A percentile compares a stretch with the other conserved stretches of the same genome.
Conservation (phyloP, 1,140 invertebrate species). For the Halesus radiatus region DNA sequence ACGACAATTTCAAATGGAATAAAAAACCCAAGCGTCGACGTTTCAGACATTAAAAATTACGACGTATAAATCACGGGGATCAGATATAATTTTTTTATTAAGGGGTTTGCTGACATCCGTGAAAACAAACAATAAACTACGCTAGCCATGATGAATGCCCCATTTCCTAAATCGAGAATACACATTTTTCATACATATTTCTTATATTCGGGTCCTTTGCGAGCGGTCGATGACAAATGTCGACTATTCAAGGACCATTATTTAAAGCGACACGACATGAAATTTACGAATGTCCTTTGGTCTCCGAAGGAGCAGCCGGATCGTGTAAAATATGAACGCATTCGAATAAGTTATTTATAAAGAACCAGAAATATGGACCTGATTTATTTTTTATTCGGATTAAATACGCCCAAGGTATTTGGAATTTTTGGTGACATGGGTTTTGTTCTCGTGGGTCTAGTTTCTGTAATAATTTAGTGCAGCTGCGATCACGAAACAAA, state of each 20-base stretch:
- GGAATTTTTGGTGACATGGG: neutral
- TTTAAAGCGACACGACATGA: constrained; percentile 19
- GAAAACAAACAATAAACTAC: constrained; percentile 40
- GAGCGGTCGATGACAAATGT: constrained; percentile 36
- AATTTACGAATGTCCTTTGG: constrained; percentile 13
- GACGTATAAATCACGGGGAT: constrained; percentile 37
- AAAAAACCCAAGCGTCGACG: constrained; percentile 38
- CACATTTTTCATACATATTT: constrained; percentile 44
- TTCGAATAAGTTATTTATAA: constrained; percentile 4
- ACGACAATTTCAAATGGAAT: constrained; percentile 38
- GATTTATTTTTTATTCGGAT: constrained; percentile 17
- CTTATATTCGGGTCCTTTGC: constrained; percentile 7
- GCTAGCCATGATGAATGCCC: constrained; percentile 43
- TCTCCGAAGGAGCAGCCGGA: neutral
- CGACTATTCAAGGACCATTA: constrained; percentile 26
- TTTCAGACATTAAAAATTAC: constrained; percentile 24
- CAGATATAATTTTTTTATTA: constrained; percentile 41
- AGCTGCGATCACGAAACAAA: too few species aligned
- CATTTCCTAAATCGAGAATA: constrained; percentile 42
- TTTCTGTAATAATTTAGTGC: too few species aligned
- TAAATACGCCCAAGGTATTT: neutral
- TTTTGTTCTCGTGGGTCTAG: too few species aligned
- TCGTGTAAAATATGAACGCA: constrained; percentile 15
- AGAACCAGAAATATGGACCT: neutral
- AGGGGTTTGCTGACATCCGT: constrained; percentile 38